Evolutionary conservation across 2,888 invertebrate species (phyloP), one percentile per base, ranked within the genome.

Genomic region (Agrochola lychnidis): DNA sequence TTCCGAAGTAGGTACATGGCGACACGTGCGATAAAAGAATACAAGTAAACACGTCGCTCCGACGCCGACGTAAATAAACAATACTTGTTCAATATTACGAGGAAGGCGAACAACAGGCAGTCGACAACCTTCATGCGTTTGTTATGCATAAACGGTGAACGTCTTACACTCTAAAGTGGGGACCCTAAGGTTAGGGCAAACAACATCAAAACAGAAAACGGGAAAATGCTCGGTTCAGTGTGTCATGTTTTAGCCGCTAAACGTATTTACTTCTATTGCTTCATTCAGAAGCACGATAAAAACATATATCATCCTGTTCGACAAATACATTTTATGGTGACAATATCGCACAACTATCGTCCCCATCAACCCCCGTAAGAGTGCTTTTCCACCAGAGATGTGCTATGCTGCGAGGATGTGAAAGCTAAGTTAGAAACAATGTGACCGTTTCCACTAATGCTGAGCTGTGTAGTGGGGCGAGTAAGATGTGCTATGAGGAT

Each of bases 51-150:
- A 79, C 42, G 64, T 71, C 77, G 72, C 61, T 42, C 19, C 63
- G 67, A 69, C 73, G 81, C 14, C 63, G 67, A 69, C 73, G 81
- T 85, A 83, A 83, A 81, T 78, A 87, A 83, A 87, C 83, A 83
- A 62, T 76, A 75, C 78, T 77, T 71, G 76, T 85, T 81, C 67
- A 87, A 80, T 77, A 85, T 81, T 76, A 79, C 45, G 82, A 62
- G 62, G 53, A 78, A 56, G 69, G 19, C 56, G 73, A 63, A 81
- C 83, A 67, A 67, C 69, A 51, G 66, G 42, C 71, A 75, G 70
- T 63, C 74, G 76, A 75, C 81, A 86, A 77, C 80, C 87, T 88
- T 86, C 88, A 45, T 71, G 79, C 70, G 61, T 75, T 78, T 76
- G 75, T 56, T 74, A 79, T 73, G 78, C 69, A 68, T 74, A 74